Conservation (phyloP, 2,797 vertebrate species). For the Australoheros facetus region DNA sequence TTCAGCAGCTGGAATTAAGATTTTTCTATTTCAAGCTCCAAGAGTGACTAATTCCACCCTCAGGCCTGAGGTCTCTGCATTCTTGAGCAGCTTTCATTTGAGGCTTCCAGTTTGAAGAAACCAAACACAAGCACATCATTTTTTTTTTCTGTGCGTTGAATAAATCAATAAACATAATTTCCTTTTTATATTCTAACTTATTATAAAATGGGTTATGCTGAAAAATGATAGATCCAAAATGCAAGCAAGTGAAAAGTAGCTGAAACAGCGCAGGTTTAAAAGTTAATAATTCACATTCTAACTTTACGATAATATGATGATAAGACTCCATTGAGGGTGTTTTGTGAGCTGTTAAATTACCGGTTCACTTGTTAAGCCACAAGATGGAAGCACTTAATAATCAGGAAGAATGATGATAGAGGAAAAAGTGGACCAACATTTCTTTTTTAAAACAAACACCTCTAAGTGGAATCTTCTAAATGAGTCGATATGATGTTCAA, state of each 20-base stretch:
- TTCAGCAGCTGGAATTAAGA: constrained; percentile 26
- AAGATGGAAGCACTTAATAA: constrained; percentile 71
- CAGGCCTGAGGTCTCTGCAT: neutral
- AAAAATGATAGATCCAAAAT: neutral
- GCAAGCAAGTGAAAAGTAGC: neutral
- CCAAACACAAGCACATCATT: neutral
- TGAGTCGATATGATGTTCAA: neutral
- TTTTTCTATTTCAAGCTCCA: constrained; percentile 48
- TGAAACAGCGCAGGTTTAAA: neutral
- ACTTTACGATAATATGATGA: neutral
- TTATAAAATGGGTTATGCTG: neutral
- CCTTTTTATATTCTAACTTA: neutral
- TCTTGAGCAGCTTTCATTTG: neutral
- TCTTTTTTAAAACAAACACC: constrained; percentile 8
- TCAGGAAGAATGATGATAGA: constrained; percentile 21
- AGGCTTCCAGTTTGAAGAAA: neutral
- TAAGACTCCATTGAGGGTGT: constrained; percentile 11
- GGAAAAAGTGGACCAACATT: neutral
- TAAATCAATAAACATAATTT: neutral
- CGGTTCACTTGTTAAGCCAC: constrained; percentile 49
- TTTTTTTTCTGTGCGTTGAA: neutral
- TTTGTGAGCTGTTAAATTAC: constrained; percentile 18
- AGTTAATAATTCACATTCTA: neutral
- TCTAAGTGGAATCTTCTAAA: constrained; percentile 5
- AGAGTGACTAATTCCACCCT: constrained; percentile 7